A percentile compares a stretch with the other conserved stretches of the same genome.
phyloP scores from a whole-genome alignment of 1,140 invertebrate species.

The Liolophura sinensis region DNA sequence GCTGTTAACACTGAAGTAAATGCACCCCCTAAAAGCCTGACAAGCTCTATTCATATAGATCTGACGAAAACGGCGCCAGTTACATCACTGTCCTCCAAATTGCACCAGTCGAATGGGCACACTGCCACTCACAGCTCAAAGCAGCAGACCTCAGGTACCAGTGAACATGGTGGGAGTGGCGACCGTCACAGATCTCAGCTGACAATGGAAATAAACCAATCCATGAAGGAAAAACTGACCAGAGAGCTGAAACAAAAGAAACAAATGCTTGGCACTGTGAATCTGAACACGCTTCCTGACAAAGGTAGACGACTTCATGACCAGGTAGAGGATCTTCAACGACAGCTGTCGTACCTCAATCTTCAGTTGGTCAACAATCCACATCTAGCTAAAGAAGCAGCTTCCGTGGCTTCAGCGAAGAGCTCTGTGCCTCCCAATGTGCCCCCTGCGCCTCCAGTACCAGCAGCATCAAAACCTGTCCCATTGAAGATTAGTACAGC shows the following conservation, averaged over 20 bases:
- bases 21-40: no score
- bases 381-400: conserved; percentile 4
- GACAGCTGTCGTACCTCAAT: conserved; percentile 15
- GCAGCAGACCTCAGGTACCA: no score
- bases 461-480: not conserved
- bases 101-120: no score
- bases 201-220: not conserved
- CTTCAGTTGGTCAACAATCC: not conserved
- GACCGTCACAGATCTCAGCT: not conserved
- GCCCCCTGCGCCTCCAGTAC: not conserved
- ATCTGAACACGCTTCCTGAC: conserved; percentile 40
- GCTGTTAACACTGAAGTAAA: no score
- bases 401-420: not conserved
- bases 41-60: no score
- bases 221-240: not conserved
- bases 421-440: not conserved
- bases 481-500: not conserved
- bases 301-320: conserved; percentile 39
- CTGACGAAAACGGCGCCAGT: no score
- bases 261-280: conserved; percentile 27
- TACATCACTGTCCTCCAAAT: no score
- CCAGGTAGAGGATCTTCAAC: conserved; percentile 36
- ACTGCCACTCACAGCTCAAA: no score
- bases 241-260: conserved; percentile 7
- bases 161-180: not conserved